Conservation (phyloP, 1,140 invertebrate species). For the Cydia amplana region DNA sequence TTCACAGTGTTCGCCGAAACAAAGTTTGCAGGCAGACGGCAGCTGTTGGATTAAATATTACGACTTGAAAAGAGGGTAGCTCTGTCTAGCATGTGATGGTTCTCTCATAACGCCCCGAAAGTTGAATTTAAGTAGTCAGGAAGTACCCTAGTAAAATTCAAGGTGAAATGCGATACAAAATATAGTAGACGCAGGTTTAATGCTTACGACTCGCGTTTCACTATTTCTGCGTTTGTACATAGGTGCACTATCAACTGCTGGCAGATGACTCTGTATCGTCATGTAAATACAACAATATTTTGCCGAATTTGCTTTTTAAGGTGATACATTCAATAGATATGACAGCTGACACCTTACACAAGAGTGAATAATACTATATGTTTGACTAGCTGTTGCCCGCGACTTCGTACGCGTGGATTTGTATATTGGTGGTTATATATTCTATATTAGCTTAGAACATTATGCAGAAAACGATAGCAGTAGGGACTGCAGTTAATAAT, state of each 20-base stretch:
- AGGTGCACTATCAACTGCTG: background rate
- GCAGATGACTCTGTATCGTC: background rate
- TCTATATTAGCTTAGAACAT: too few relatives aligned
- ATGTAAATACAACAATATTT: too few relatives aligned
- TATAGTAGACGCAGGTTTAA: background rate
- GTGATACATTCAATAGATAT: too few relatives aligned
- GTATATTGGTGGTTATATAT: too few relatives aligned
- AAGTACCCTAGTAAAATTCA: background rate
- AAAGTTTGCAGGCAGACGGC: conserved; percentile 8
- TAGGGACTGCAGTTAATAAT: too few relatives aligned
- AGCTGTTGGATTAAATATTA: conserved; percentile 19
- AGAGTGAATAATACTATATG: too few relatives aligned
- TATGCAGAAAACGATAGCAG: too few relatives aligned
- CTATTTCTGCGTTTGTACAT: background rate
- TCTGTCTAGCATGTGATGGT: background rate
- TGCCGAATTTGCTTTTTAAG: too few relatives aligned
- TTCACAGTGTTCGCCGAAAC: background rate
- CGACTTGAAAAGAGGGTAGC: conserved; percentile 15
- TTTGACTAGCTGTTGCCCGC: too few relatives aligned
- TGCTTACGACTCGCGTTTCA: background rate
- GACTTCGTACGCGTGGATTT: too few relatives aligned
- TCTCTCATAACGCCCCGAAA: background rate
- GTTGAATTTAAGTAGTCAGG: background rate
- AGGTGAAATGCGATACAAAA: background rate
- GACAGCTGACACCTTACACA: too few relatives aligned